Percentiles rank a stretch among this genome's conserved stretches.
Evolutionary conservation across 2,888 invertebrate species (phyloP).

Genomic region (Torymus auratus): DNA sequence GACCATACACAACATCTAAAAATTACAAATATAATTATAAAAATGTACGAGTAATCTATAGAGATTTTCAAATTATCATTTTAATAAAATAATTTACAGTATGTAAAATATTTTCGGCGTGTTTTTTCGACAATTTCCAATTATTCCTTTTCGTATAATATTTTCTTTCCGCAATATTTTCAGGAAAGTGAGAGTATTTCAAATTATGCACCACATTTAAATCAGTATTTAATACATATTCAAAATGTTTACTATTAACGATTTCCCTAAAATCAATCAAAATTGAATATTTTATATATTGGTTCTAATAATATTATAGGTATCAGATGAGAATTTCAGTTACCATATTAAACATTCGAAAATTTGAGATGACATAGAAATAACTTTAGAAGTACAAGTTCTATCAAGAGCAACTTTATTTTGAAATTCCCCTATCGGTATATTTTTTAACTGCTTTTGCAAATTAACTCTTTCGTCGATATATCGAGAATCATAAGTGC

Average conservation of each 20-base stretch:
- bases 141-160: conserved; percentile 61
- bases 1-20: conserved; percentile 68
- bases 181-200: conserved; percentile 67
- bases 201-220: conserved; percentile 55
- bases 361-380: conserved; percentile 64
- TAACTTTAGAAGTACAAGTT: conserved; percentile 6
- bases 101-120: conserved; percentile 64
- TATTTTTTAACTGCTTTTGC: conserved; percentile 68
- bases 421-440: conserved; percentile 60
- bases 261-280: conserved; percentile 69
- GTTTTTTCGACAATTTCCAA: conserved; percentile 58
- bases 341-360: conserved; percentile 71
- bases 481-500: conserved; percentile 68
- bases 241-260: conserved; percentile 69
- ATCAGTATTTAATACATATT: conserved; percentile 58
- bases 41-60: neutral
- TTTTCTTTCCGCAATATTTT: conserved; percentile 59
- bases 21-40: conserved; percentile 21
- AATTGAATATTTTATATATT: conserved; percentile 53
- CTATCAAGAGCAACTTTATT: conserved; percentile 55
- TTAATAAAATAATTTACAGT: conserved; percentile 59
- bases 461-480: conserved; percentile 65
- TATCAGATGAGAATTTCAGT: too few species aligned
- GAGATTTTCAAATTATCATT: too few species aligned
- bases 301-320: too few species aligned